Base-by-base conservation (phyloP, 2,797 vertebrate genomes). In the Cossypha dichroa region DNA sequence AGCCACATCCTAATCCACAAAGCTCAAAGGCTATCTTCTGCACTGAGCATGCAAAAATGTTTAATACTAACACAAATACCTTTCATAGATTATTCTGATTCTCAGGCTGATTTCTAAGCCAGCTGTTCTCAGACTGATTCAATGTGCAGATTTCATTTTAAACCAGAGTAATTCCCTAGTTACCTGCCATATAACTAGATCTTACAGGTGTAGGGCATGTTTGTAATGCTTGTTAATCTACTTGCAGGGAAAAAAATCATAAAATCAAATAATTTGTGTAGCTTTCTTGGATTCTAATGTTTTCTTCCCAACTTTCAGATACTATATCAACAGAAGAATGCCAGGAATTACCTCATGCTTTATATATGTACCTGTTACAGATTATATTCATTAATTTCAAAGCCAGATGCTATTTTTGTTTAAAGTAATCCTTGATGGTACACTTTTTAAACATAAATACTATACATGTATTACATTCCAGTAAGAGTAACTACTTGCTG, bases 291-390 rank as follows among this genome's bases (percentile, higher is more conserved):
- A 97, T 97, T 93, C 78, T 95, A 96, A 92, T 78, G 56, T 85
- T 95, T 97, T 97, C 67, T 95, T 81, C 94, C 96, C 52, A 96
- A 92, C 87, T 96, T 97, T 96, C 95, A 97, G 96, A 97, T 95
- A 96, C 69, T 88, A 26, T 96, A 97, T 98, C 97, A 96, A 96
- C 69, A 94, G 62, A 97, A 94, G 94, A 95, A 96, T 96, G 97
- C 98, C 98, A 98, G 96, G 81, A 97, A 97, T 98, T 97, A 98
- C 97, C 96, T 98, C 97, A 98, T 78, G 68, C 92, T 90, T 90
- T 93, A 96, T 83, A 59, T 91, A 97, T 97, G 96, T 98, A 98
- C 97, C 97, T 98, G 96, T 96, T 98, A 96, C 67, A 97, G 81
- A 98, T 97, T 97, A 97, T 93, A 94, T 90, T 94, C 60, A 94